Percentiles rank a stretch among this genome's conserved stretches.
These are phyloP conservation scores for Nomada fabriciana DNA, from an alignment of 2,888 invertebrate species.

Conservation along the genomic window DNA sequence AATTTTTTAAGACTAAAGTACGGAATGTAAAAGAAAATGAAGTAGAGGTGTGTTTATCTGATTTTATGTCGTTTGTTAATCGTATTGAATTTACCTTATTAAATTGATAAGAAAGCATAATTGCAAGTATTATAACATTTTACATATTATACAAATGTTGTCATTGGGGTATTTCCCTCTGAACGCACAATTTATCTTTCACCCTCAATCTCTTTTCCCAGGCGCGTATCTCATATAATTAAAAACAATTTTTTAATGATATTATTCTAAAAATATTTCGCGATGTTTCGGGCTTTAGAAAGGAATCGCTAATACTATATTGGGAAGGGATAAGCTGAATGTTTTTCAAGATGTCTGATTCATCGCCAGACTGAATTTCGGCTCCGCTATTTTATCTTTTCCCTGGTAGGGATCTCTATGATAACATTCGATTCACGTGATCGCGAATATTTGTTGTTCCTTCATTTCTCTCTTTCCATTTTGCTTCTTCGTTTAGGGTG, in stretches of 20 bases:
- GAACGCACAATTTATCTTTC: background rate
- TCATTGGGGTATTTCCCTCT: background rate
- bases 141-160: background rate
- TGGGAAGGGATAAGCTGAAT: background rate
- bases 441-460: conserved; percentile 24
- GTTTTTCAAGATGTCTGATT: conserved; percentile 17
- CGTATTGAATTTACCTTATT: no score
- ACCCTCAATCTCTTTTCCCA: background rate
- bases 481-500: background rate
- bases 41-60: no score
- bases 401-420: conserved; percentile 4
- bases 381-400: conserved; percentile 12
- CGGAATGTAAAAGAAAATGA: no score
- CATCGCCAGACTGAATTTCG: conserved; percentile 5
- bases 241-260: no score
- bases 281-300: background rate
- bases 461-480: background rate
- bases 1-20: background rate
- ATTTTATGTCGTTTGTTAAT: no score
- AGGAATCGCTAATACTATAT: background rate
- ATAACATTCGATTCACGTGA: conserved; percentile 33
- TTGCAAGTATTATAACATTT: no score
- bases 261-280: conserved; percentile 12
- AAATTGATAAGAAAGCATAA: no score
- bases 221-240: no score